phyloP scores from a whole-genome alignment of 2,797 vertebrate genomes.

The Sebastes kiyomatsui region DNA sequence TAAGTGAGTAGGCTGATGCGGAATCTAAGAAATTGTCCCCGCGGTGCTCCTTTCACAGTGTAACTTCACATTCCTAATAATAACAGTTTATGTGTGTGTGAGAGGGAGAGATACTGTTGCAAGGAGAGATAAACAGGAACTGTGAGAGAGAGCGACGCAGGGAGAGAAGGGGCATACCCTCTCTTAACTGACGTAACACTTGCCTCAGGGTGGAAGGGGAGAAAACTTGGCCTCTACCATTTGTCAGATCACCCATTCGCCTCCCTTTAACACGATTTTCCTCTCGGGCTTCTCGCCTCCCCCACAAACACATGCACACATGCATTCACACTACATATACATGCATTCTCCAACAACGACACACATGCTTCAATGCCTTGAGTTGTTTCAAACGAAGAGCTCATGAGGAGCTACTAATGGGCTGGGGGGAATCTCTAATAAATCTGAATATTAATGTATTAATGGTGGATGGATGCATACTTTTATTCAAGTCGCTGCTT shows the following conservation, averaged over 20 bases:
- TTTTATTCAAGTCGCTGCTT: not conserved
- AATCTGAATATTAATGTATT: constrained; percentile 7
- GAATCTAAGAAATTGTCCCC: constrained; percentile 21
- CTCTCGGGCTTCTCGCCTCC: constrained; percentile 1
- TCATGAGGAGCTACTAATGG: constrained; percentile 16
- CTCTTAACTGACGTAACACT: constrained; percentile 33
- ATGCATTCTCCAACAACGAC: not conserved
- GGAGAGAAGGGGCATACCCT: not conserved
- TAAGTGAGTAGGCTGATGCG: constrained; percentile 39
- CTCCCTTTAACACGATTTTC: constrained; percentile 40
- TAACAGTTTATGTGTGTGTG: constrained; percentile 6
- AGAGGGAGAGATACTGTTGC: not conserved
- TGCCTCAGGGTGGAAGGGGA: constrained; percentile 29
- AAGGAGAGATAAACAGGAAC: not conserved
- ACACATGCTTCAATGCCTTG: not conserved
- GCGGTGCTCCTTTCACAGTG: constrained; percentile 1
- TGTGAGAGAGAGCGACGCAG: not conserved
- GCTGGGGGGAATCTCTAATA: not conserved
- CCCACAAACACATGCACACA: not conserved
- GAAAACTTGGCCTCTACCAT: constrained; percentile 33
- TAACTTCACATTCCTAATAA: constrained; percentile 27
- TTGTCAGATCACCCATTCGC: constrained; percentile 38
- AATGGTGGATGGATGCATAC: not conserved
- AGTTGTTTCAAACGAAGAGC: not conserved
- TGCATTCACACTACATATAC: not conserved